Evolutionary conservation across 2,888 invertebrate genomes (phyloP).

Genomic region (Xestia rhomboidea): DNA sequence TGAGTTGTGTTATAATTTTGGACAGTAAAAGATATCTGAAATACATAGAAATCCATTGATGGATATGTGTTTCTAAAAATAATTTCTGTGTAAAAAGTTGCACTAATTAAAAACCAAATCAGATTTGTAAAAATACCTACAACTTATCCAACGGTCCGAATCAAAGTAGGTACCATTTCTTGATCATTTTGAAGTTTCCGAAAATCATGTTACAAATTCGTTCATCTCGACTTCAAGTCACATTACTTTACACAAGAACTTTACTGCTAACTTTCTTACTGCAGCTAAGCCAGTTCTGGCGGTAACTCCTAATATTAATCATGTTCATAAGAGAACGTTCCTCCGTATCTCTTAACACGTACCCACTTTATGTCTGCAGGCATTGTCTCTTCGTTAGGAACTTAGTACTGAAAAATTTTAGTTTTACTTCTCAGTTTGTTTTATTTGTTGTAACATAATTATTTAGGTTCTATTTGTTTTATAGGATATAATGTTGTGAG

Average conservation of each 20-base stretch:
- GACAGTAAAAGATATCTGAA: background rate
- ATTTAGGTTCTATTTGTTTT: background rate
- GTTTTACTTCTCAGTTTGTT: background rate
- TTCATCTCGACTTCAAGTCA: slow-evolving; percentile 3
- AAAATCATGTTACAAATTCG: background rate
- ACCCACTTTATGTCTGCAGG: slow-evolving; percentile 27
- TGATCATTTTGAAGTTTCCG: background rate
- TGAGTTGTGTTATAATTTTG: background rate
- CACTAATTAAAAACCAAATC: background rate
- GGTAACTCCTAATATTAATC: slow-evolving; percentile 53
- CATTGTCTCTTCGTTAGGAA: slow-evolving; percentile 21
- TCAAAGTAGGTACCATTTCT: background rate
- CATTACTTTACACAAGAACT: background rate
- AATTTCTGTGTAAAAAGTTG: background rate
- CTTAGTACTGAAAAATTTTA: slow-evolving; percentile 2
- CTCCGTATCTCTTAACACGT: slow-evolving; percentile 36
- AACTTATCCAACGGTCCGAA: background rate
- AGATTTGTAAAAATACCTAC: background rate
- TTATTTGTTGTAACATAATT: slow-evolving; percentile 1
- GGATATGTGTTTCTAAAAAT: background rate
- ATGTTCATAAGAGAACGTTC: slow-evolving; percentile 40
- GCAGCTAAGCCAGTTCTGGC: slow-evolving; percentile 34
- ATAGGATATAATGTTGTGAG: background rate
- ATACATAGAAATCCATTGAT: too few species aligned
- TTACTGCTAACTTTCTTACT: slow-evolving; percentile 30